Evolutionary conservation across 2,113 vertebrate species (phyloP).

Genomic region (Heterocephalus glaber): DNA sequence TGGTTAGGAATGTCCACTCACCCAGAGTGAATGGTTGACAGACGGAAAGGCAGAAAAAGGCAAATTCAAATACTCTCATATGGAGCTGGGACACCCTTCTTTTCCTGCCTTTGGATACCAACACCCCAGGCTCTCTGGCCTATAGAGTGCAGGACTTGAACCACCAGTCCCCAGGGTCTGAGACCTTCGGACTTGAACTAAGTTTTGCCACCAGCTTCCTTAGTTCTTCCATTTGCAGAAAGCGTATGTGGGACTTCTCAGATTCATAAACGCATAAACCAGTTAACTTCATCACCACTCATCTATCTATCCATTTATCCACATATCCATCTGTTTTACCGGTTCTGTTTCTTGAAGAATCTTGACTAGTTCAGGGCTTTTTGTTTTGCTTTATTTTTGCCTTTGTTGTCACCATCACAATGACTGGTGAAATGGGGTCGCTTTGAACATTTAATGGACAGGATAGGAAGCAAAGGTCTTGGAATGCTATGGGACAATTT

Average conservation of each 20-base stretch:
- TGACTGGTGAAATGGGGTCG: not conserved
- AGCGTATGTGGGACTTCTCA: not conserved
- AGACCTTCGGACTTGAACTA: not conserved
- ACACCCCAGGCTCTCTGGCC: not conserved
- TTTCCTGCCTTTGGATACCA: not conserved
- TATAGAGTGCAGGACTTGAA: not conserved
- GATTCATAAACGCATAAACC: too few relatives aligned
- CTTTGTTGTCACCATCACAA: not conserved
- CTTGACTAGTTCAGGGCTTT: not conserved
- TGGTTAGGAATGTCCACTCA: not conserved
- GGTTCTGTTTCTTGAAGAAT: not conserved
- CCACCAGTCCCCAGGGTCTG: not conserved
- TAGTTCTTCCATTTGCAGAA: too few relatives aligned
- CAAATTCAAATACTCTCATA: not conserved
- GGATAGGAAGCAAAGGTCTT: not conserved
- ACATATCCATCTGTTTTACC: not conserved
- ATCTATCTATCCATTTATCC: not conserved
- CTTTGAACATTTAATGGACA: not conserved
- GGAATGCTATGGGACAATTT: not conserved
- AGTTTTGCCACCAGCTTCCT: not conserved
- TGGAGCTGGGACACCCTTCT: not conserved
- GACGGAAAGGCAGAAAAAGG: not conserved
- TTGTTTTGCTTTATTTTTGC: not conserved
- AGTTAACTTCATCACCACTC: not conserved
- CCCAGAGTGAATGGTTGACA: not conserved